These are phyloP conservation scores for Wiebesia pumilae DNA, from an alignment of 1,140 invertebrate species.

Conservation along the genomic window DNA sequence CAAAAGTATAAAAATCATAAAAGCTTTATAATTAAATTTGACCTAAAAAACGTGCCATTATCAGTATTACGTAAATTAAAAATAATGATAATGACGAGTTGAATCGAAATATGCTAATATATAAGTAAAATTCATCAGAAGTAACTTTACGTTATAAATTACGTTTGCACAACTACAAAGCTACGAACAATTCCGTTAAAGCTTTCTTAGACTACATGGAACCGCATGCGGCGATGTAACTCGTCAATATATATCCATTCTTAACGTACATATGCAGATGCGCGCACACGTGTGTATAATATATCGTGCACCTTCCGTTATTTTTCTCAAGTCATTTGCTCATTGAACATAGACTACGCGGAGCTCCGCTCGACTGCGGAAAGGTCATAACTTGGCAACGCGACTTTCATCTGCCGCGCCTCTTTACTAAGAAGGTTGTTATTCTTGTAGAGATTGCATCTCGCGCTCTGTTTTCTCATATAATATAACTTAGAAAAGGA, in stretches of 20 bases:
- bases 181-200: neutral
- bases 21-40: too few relatives aligned
- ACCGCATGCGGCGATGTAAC: neutral
- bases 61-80: too few relatives aligned
- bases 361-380: neutral
- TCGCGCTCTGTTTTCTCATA: constrained; percentile 21
- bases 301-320: neutral
- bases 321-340: neutral
- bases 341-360: neutral
- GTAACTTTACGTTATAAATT: neutral
- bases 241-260: neutral
- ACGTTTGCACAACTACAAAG: neutral
- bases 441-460: constrained; percentile 12
- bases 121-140: neutral
- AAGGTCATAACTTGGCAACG: constrained; percentile 17
- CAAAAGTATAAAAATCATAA: too few relatives aligned
- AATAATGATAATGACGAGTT: neutral
- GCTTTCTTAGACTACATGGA: neutral
- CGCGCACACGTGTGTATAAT: neutral
- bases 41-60: too few relatives aligned
- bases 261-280: neutral
- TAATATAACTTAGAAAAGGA: neutral
- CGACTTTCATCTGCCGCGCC: constrained; percentile 14
- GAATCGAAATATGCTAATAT: neutral
- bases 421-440: constrained; percentile 23